phyloP scores from a whole-genome alignment of 2,797 vertebrate genomes.

The Myotis findleyi region DNA sequence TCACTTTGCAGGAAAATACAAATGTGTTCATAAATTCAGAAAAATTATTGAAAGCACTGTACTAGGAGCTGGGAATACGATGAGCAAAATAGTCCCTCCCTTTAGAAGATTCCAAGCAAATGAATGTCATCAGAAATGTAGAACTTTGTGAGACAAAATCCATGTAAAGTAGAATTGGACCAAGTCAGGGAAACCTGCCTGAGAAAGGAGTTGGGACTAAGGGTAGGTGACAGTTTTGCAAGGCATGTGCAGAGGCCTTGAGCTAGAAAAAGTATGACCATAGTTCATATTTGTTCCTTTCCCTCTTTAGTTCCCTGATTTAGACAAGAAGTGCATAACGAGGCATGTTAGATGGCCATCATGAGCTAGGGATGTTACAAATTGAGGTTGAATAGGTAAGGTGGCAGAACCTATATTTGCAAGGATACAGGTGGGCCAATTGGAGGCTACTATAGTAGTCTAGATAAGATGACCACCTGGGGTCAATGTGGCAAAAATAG shows the following conservation, averaged over 20 bases:
- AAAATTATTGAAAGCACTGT: slow-evolving; percentile 12
- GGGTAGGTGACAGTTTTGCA: neutral
- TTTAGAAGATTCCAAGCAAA: neutral
- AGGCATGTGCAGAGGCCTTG: neutral
- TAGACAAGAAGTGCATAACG: neutral
- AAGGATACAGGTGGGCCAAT: neutral
- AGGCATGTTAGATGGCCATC: neutral
- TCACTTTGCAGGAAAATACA: neutral
- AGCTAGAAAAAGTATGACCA: neutral
- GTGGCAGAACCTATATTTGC: neutral
- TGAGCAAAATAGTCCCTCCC: neutral
- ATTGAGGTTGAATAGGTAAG: neutral
- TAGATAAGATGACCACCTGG: neutral
- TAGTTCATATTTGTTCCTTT: neutral
- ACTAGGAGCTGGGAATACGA: neutral
- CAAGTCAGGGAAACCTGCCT: neutral
- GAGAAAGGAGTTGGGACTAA: neutral
- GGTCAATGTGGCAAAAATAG: neutral
- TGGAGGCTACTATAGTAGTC: neutral
- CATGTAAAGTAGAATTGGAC: neutral
- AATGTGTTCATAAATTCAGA: neutral
- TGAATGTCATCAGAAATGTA: neutral
- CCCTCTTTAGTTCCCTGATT: neutral
- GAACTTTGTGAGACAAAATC: neutral
- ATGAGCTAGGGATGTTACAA: neutral